Evolutionary conservation across 2,113 vertebrate species (phyloP).

Genomic region (Pterocles burchelli): DNA sequence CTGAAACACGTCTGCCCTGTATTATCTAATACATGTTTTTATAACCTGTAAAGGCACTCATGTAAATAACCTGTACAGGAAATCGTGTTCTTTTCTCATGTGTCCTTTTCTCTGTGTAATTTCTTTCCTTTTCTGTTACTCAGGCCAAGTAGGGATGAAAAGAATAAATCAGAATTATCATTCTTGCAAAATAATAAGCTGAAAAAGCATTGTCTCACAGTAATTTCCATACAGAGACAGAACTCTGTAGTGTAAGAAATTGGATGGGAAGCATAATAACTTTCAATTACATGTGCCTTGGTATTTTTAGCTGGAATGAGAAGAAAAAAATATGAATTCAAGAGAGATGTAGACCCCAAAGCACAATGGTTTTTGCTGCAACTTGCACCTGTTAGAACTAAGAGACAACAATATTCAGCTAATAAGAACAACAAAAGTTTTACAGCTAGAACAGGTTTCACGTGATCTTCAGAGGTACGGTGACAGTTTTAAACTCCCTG

Average conservation of each 20-base stretch:
- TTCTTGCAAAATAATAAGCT: constrained; percentile 15
- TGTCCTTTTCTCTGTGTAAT: not conserved
- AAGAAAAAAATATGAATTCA: not conserved
- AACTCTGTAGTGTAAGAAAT: not conserved
- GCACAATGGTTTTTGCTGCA: not conserved
- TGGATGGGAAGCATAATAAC: not conserved
- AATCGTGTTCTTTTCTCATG: not conserved
- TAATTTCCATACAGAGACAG: not conserved
- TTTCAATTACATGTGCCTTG: not conserved
- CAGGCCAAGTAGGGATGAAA: not conserved
- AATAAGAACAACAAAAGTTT: not conserved
- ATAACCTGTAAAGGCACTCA: not conserved
- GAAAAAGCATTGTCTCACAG: not conserved
- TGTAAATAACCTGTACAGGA: not conserved
- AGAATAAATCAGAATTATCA: not conserved
- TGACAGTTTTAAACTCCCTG: not conserved
- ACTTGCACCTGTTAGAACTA: not conserved
- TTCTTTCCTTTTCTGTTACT: not conserved
- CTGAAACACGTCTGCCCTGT: not conserved
- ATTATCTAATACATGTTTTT: not conserved
- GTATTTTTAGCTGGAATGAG: constrained; percentile 11
- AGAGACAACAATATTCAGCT: not conserved
- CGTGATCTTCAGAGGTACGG: not conserved
- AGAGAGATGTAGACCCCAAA: not conserved
- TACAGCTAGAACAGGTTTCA: not conserved